Evolutionary conservation across 2,888 invertebrate species (phyloP), one percentile per base, ranked within the genome.

Genomic region (Drosophila pullipes): DNA sequence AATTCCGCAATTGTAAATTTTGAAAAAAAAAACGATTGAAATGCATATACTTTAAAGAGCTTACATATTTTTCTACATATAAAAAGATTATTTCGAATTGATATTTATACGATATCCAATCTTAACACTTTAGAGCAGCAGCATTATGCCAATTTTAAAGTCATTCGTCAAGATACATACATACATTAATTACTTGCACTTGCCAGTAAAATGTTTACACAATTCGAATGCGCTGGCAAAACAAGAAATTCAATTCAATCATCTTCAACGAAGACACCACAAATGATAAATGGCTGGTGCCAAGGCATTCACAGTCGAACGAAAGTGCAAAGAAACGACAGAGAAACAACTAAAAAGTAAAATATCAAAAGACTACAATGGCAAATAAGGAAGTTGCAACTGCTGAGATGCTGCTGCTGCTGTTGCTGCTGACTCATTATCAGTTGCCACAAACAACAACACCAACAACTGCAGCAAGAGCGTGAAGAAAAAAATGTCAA

Each of bases 361-460:
- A 74, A 68, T 72, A 76, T 76, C 78, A 79, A 81, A 57, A 83
- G 76, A 77, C 86, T 81, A 87, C 87, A 88, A 88, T 88, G 89
- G 88, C 89, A 90, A 88, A 88, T 88, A 90, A 88, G 87, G 87
- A 88, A 88, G 87, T 90, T 76, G 69, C 75, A 66, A 57, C 65
- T 47, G 73, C 44, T 44, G 55, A 47, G 53, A 67, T 68, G 50
- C 13, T 35, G 44, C 4, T 63, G 69, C 33, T 53, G 67, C n/a
- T 67, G 65, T 13, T 65, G 70, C 62, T 70, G 88, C 79, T 69
- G 77, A 87, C 86, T 88, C 85, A 85, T 74, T 85, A 82, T 81
- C 88, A 78, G 63, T 59, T 63, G 49, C 30, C 58, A 58, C 50
- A 39, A 69, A 47, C 60, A 47, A 39, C 72, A 66, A 54, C 62